These are phyloP conservation scores for Dallia pectoralis DNA, from an alignment of 2,797 vertebrate species.

Conservation along the genomic window DNA sequence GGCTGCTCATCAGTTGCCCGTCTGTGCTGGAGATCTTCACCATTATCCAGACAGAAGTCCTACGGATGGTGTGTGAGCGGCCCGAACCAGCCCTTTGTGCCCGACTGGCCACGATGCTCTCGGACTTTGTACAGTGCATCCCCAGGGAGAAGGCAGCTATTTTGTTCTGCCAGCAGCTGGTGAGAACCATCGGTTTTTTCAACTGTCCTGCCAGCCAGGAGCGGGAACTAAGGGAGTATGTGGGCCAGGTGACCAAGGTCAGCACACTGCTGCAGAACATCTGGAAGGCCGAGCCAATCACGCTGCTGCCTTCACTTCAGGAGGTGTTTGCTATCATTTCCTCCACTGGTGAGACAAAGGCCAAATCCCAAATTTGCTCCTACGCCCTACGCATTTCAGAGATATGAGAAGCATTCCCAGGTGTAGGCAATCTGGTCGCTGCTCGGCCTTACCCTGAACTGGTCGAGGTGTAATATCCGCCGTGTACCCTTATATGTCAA, in stretches of 20 bases:
- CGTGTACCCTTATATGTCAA: no score
- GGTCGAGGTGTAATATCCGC: no score
- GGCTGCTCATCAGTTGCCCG: slow-evolving; percentile 95
- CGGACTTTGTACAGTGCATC: slow-evolving; percentile 93
- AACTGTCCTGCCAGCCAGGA: slow-evolving; percentile 85
- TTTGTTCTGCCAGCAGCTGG: slow-evolving; percentile 95
- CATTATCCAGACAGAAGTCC: slow-evolving; percentile 86
- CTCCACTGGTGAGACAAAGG: slow-evolving; percentile 81
- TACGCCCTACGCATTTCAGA: no score
- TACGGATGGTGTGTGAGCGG: slow-evolving; percentile 90
- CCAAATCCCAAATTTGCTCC: no score
- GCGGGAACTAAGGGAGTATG: slow-evolving; percentile 87
- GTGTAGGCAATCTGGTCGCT: no score
- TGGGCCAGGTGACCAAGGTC: slow-evolving; percentile 91
- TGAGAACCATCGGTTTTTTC: slow-evolving; percentile 94
- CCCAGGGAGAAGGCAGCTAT: slow-evolving; percentile 86
- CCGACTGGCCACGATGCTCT: slow-evolving; percentile 85
- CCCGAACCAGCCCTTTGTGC: slow-evolving; percentile 86
- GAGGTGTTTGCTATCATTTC: slow-evolving; percentile 97
- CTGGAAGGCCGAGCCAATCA: slow-evolving; percentile 92
- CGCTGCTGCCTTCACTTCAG: slow-evolving; percentile 90
- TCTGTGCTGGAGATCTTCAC: slow-evolving; percentile 91
- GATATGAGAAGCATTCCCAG: no score
- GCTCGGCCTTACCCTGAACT: no score
- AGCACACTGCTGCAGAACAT: slow-evolving; percentile 89